Conservation (phyloP, 2,113 vertebrate genomes). For the Mirza zaza region DNA sequence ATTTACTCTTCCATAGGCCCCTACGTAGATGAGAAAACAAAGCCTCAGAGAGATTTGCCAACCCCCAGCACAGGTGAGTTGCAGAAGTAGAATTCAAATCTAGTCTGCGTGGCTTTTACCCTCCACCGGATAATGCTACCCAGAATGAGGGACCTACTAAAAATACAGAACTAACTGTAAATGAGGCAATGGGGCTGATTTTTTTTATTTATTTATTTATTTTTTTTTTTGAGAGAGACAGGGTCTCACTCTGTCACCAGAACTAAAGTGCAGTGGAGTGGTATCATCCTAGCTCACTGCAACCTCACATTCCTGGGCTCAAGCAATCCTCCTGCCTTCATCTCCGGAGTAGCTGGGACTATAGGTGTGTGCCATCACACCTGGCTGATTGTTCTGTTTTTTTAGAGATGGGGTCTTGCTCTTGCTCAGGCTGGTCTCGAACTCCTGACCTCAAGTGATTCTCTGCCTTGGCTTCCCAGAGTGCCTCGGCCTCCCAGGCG, state of each 20-base stretch:
- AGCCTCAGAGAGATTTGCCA: neutral
- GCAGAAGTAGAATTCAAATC: neutral
- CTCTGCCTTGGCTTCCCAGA: neutral
- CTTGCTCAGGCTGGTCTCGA: neutral
- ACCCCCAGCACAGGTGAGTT: neutral
- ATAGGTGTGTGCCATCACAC: rapidly evolving
- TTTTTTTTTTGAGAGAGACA: neutral
- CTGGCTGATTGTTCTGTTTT: neutral
- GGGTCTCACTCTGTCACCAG: neutral
- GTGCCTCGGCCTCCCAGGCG: neutral
- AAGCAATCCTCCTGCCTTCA: neutral
- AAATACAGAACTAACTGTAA: neutral
- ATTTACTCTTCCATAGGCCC: neutral
- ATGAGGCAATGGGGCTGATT: neutral
- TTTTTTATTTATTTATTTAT: neutral
- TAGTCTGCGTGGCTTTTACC: neutral
- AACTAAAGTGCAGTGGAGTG: neutral
- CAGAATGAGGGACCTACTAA: too few species aligned
- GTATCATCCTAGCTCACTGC: neutral
- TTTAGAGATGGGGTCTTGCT: neutral
- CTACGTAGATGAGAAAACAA: neutral
- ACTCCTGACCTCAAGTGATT: neutral
- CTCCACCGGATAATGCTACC: neutral
- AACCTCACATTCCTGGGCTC: neutral
- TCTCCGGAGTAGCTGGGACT: neutral